Base-by-base conservation (phyloP, 2,888 invertebrate genomes). In the Philereme vetulata region DNA sequence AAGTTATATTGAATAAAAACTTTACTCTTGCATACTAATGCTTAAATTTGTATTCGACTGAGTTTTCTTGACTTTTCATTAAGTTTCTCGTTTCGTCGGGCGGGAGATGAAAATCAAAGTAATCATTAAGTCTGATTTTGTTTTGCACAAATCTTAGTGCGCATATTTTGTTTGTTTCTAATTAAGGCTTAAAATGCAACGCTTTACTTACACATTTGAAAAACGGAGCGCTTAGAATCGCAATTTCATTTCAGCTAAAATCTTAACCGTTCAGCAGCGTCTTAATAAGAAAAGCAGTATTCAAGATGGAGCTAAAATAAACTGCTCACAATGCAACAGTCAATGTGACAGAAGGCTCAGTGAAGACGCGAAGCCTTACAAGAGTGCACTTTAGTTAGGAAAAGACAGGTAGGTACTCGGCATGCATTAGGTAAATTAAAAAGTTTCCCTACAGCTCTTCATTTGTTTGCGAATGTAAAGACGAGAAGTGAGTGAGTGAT, bases 351-450 rank as follows among this genome's bases (percentile, higher is more conserved):
- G 81, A 82, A 80, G 70, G 76, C 72, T 72, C 74, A 72, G 72
- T 74, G 76, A 76, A 75, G 76, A 72, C 76, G 72, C 74, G 80
- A 84, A 82, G 77, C 80, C 81, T 75, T 84, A 84, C 74, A 84
- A 84, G 79, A 80, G 81, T 83, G 85, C 84, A 83, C 84, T 86
- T 86, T 85, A 84, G 77, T 84, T 83, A 83, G 81, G 77, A 81
- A 86, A 83, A 83, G 80, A 82, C 83, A 84, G 79, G 80, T 83
- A 84, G 79, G 80, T 83, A 84, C 82, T 80, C 73, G 71, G 77
- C 74, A 80, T 90, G 89, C 92, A 92, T 92, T 91, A 91, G 91
- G 88, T 86, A 83, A 90, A 92, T 92, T 92, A 92, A 91, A 90
- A 90, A 87, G 80, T 82, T 81, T 82, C 77, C 76, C 81, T 81